Conservation (phyloP, 2,113 vertebrate genomes). For the Cardinalis cardinalis region DNA sequence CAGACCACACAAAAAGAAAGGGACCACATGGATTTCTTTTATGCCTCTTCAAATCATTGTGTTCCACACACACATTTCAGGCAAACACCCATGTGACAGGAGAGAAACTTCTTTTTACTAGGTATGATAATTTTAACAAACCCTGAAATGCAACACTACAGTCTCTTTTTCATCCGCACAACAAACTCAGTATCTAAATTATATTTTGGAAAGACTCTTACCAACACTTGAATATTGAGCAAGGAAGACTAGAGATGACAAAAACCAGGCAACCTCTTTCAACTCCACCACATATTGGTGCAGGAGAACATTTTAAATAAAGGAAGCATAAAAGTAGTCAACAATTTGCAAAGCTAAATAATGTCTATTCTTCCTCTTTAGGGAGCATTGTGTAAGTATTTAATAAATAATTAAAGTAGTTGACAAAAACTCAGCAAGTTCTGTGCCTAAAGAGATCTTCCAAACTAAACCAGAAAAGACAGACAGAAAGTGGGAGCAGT, state of each 20-base stretch:
- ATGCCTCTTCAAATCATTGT: background rate
- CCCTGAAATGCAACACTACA: background rate
- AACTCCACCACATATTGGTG: background rate
- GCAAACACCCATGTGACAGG: background rate
- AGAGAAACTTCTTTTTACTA: background rate
- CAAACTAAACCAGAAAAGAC: background rate
- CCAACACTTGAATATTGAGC: background rate
- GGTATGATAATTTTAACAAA: background rate
- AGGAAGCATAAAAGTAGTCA: background rate
- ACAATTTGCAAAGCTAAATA: background rate
- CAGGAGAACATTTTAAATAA: background rate
- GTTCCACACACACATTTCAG: background rate
- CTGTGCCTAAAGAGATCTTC: background rate
- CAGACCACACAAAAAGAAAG: background rate
- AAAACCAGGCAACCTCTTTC: background rate
- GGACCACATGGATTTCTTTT: rapidly evolving
- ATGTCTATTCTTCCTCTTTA: background rate
- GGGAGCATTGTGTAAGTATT: background rate
- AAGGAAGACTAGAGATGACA: background rate
- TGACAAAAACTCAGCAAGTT: background rate
- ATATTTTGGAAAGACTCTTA: background rate
- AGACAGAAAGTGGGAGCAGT: background rate
- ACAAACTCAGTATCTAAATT: background rate
- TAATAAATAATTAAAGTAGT: background rate
- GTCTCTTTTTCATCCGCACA: background rate